Conservation (phyloP, 2,888 invertebrate species). For the Nezara viridula region DNA sequence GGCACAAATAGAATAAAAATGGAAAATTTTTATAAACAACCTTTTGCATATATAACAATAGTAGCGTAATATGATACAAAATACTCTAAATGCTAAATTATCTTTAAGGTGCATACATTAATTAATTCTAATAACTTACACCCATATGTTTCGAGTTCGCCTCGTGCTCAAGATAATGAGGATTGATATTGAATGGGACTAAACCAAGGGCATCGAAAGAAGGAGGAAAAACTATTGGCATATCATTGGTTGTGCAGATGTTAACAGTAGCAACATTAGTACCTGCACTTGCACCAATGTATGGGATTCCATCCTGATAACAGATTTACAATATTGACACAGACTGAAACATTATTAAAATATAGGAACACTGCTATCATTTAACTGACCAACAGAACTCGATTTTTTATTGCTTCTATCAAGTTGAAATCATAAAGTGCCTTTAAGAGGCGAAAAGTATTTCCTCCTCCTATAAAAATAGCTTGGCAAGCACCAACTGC, state of each 20-base stretch:
- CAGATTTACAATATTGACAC: constrained; percentile 16
- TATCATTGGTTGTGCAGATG: constrained; percentile 89
- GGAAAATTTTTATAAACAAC: too few species aligned
- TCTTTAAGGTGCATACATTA: too few species aligned
- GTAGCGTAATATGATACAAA: too few species aligned
- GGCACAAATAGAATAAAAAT: too few species aligned
- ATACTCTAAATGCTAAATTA: too few species aligned
- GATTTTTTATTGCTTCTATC: constrained; percentile 75
- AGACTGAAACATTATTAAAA: constrained; percentile 26
- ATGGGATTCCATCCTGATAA: constrained; percentile 74
- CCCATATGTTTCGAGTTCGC: constrained; percentile 79
- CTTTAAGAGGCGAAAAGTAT: constrained; percentile 82
- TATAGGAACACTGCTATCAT: constrained; percentile 1
- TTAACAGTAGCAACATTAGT: constrained; percentile 86
- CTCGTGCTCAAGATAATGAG: constrained; percentile 82
- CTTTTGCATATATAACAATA: too few species aligned
- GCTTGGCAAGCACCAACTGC: constrained; percentile 77
- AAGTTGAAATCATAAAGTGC: constrained; percentile 79
- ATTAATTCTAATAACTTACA: constrained; percentile 67
- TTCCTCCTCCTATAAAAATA: constrained; percentile 85
- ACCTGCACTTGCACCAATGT: constrained; percentile 86
- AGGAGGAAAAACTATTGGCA: constrained; percentile 87
- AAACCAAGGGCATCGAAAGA: constrained; percentile 79
- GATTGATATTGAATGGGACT: constrained; percentile 88
- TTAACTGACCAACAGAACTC: constrained; percentile 71